phyloP scores from a whole-genome alignment of 2,888 invertebrate species.

The Leptinotarsa juncta region DNA sequence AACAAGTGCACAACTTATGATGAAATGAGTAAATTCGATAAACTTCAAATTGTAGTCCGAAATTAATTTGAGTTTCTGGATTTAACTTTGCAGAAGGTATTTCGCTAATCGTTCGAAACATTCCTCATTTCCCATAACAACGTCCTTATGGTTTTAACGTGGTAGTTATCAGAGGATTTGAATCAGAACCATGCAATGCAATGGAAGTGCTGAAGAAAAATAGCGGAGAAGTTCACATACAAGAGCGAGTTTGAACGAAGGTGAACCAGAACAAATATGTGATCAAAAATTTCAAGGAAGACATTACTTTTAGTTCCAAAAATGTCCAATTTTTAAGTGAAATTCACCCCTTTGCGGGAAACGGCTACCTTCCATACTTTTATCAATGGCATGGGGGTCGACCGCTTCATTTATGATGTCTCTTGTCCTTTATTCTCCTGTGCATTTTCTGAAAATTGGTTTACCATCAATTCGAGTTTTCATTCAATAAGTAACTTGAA shows the following conservation, averaged over 20 bases:
- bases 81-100: conserved; percentile 10
- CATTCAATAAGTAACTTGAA: too few species aligned
- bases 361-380: too few species aligned
- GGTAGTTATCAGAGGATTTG: conserved; percentile 6
- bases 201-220: neutral
- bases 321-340: too few species aligned
- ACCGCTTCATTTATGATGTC: too few species aligned
- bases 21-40: conserved; percentile 18
- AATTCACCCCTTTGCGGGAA: too few species aligned
- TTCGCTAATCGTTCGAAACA: conserved; percentile 19
- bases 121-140: conserved; percentile 15
- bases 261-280: neutral
- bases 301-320: too few species aligned
- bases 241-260: neutral
- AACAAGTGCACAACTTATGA: conserved; percentile 16
- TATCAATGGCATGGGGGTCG: too few species aligned
- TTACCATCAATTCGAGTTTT: too few species aligned
- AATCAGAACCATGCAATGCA: neutral
- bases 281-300: too few species aligned
- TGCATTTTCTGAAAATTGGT: too few species aligned
- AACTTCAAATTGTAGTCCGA: conserved; percentile 9
- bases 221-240: neutral
- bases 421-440: too few species aligned
- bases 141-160: neutral
- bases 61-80: conserved; percentile 18